Evolutionary conservation across 2,797 vertebrate species (phyloP).

Genomic region (Danio kyathit): DNA sequence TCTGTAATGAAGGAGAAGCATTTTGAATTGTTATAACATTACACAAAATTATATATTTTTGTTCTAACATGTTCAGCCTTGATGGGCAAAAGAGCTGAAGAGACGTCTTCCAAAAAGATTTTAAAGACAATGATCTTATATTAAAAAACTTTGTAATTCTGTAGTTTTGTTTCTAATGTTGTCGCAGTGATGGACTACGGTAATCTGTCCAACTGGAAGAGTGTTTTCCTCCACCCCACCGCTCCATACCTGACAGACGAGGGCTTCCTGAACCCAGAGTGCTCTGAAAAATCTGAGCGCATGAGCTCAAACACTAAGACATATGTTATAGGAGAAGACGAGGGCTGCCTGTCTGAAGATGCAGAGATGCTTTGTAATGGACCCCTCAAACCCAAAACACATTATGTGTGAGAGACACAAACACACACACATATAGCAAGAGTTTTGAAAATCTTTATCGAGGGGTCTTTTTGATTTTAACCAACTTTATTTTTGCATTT

Average conservation of each 20-base stretch:
- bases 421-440: constrained; percentile 34
- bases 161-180: constrained; percentile 2
- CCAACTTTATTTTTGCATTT: constrained; percentile 51
- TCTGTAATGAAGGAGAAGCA: too few relatives aligned
- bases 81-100: too few relatives aligned
- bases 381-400: constrained; percentile 89
- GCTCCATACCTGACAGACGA: constrained; percentile 91
- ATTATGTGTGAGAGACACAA: constrained; percentile 89
- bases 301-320: constrained; percentile 70
- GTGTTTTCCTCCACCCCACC: constrained; percentile 85
- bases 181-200: constrained; percentile 82
- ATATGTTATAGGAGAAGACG: constrained; percentile 89
- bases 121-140: neutral
- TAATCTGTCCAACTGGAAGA: constrained; percentile 93
- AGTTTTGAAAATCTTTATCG: neutral
- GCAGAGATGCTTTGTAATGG: constrained; percentile 90
- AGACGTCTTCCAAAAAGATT: too few relatives aligned
- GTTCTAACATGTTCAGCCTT: too few relatives aligned
- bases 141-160: neutral
- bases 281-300: constrained; percentile 70
- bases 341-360: constrained; percentile 82
- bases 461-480: neutral
- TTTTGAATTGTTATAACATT: too few relatives aligned
- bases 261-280: constrained; percentile 90
- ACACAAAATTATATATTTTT: too few relatives aligned